Evolutionary conservation across 2,113 vertebrate genomes (phyloP).

Genomic region (Chinchilla lanigera): DNA sequence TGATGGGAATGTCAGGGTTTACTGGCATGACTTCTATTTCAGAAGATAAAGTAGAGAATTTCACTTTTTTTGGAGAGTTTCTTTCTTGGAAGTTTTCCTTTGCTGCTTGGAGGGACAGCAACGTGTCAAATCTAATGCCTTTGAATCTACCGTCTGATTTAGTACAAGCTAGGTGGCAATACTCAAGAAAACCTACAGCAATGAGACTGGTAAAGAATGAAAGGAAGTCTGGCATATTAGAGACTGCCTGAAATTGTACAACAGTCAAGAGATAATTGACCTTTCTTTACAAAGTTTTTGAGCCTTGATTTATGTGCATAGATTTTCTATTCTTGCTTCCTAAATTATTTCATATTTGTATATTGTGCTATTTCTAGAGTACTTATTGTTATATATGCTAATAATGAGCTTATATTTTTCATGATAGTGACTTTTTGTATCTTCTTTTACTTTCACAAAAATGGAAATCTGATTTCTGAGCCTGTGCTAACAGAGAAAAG

Average conservation of each 20-base stretch:
- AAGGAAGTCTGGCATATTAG: background rate
- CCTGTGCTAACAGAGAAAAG: background rate
- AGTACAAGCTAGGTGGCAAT: background rate
- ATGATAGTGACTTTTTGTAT: slow-evolving; percentile 69
- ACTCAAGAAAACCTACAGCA: background rate
- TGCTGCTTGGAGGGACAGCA: background rate
- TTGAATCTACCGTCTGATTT: background rate
- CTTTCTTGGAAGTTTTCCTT: background rate
- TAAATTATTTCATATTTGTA: slow-evolving; percentile 74
- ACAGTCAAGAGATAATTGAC: background rate
- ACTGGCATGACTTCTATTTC: background rate
- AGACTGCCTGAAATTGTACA: background rate
- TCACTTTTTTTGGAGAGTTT: slow-evolving; percentile 28
- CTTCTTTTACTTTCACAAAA: slow-evolving; percentile 32
- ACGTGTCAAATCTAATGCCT: background rate
- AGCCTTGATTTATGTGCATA: slow-evolving; percentile 47
- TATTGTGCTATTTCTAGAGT: slow-evolving; percentile 60
- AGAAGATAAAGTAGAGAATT: background rate
- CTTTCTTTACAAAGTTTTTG: slow-evolving; percentile 50
- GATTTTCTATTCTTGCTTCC: background rate
- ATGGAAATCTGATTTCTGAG: slow-evolving; percentile 56
- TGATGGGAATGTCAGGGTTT: background rate
- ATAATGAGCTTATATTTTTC: slow-evolving; percentile 61
- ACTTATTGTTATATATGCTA: slow-evolving; percentile 40
- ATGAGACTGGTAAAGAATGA: background rate